Evolutionary conservation across 1,140 invertebrate genomes (phyloP), one percentile per base, ranked within the genome.

Genomic region (Pomacea maculata): DNA sequence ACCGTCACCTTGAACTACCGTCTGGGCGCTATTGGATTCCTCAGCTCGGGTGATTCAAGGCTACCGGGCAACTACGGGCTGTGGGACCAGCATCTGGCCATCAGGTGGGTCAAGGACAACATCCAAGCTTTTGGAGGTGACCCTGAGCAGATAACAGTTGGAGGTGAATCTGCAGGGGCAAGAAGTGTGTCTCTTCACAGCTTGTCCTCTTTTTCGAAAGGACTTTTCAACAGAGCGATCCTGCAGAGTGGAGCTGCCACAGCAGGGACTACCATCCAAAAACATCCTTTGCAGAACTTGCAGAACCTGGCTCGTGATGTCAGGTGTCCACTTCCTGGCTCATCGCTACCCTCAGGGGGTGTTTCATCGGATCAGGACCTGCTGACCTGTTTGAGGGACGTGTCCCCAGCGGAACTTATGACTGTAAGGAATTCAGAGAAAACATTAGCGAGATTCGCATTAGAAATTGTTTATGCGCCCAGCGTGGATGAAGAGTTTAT

Each of bases 61-160:
- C 54, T 72, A 25, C 25, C 57, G 11, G 91, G 91, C 55, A 92
- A 92, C 79, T 83, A 82, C 57, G 92, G 89, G 6, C 74, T 92
- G 0, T 91, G 88, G 86, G 91, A 92, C 84, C 88, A 88, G 83
- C 75, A 68, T 54, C 75, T 86, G 76, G 87, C 90, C 45, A 77
- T 91, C 14, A 70, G 85, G 76, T 91, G 90, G 90, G 86, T 91
- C 70, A 84, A 80, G 77, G 82, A 88, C 29, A 92, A 92, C 81
- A 94, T 94, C 64, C 80, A 81, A 4, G 84, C 88, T 2, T 94
- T 94, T 82, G 93, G 93, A 1, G 94, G 81, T 11, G 94, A 96
- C 91, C 92, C 93, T 0, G 90, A 93, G 17, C 91, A 93, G 61
- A 92, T 96, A 0, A 96, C 95, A 0, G 87, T 96, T 3, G 91